Conservation (phyloP, 2,888 invertebrate species). For the Phlogophora meticulosa region DNA sequence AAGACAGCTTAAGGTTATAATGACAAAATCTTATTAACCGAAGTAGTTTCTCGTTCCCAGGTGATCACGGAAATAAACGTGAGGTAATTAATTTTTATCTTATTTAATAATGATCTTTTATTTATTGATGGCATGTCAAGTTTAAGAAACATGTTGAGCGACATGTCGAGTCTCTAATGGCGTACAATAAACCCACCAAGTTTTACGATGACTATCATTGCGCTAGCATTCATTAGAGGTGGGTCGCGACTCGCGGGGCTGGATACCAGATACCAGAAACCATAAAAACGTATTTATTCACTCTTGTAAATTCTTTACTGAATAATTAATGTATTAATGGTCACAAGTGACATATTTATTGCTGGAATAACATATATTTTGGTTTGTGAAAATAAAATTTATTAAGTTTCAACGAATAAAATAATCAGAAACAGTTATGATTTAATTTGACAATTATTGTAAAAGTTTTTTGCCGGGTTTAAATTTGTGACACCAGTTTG, state of each 20-base stretch:
- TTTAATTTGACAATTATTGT: slow-evolving; percentile 56
- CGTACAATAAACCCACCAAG: slow-evolving; percentile 64
- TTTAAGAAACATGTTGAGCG: slow-evolving; percentile 57
- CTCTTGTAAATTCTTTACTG: slow-evolving; percentile 66
- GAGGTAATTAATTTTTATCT: slow-evolving; percentile 51
- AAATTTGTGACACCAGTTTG: slow-evolving; percentile 41
- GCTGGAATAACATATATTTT: slow-evolving; percentile 42
- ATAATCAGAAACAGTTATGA: slow-evolving; percentile 56
- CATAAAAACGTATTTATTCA: slow-evolving; percentile 68
- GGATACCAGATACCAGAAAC: slow-evolving; percentile 46
- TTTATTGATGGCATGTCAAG: slow-evolving; percentile 57
- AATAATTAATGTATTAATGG: slow-evolving; percentile 67
- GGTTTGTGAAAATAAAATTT: slow-evolving; percentile 46
- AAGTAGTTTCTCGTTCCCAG: slow-evolving; percentile 21
- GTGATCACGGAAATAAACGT: slow-evolving; percentile 22
- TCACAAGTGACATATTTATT: slow-evolving; percentile 63
- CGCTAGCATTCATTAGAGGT: slow-evolving; percentile 65
- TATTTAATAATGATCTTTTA: slow-evolving; percentile 44
- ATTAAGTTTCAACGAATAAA: slow-evolving; percentile 40
- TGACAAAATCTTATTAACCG: not conserved
- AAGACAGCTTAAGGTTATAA: not conserved
- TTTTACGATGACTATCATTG: slow-evolving; percentile 69
- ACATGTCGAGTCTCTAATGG: slow-evolving; percentile 61
- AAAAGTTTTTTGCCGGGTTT: slow-evolving; percentile 37
- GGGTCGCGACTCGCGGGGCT: slow-evolving; percentile 30